Evolutionary conservation across 2,888 invertebrate species (phyloP).

Genomic region (Ecdyonurus torrentis): DNA sequence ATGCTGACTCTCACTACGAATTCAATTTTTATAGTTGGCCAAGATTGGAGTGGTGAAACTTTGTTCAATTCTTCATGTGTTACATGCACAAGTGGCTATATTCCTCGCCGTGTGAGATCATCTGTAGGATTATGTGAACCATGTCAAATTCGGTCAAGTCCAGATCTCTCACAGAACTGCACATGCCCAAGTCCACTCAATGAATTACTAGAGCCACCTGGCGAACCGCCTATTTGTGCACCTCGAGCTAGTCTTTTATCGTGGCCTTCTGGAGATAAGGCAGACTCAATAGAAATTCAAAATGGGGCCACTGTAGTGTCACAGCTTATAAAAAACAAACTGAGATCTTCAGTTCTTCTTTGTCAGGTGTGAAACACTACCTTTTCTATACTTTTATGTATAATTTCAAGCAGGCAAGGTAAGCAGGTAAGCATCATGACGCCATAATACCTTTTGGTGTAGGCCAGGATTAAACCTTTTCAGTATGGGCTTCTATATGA

Average conservation of each 20-base stretch:
- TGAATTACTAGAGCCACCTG: slow-evolving; percentile 14
- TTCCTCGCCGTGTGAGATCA: not conserved
- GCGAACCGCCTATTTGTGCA: slow-evolving; percentile 23
- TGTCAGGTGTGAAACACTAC: slow-evolving; percentile 24
- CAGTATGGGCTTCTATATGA: no score
- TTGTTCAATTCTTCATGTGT: not conserved
- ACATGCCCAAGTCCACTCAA: slow-evolving; percentile 22
- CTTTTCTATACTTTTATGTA: no score
- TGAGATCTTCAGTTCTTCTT: slow-evolving; percentile 24
- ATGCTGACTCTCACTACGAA: no score
- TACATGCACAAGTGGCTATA: not conserved
- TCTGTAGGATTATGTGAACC: not conserved
- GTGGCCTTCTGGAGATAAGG: slow-evolving; percentile 22
- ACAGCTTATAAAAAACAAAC: slow-evolving; percentile 25
- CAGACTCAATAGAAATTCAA: slow-evolving; percentile 24
- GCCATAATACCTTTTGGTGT: no score
- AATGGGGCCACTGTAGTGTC: slow-evolving; percentile 22
- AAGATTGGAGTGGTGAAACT: not conserved
- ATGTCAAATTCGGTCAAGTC: not conserved
- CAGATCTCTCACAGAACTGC: slow-evolving; percentile 20
- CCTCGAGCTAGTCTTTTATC: slow-evolving; percentile 19
- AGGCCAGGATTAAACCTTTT: no score
- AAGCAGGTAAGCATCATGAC: no score
- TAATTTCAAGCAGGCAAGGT: no score
- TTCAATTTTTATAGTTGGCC: not conserved